These are phyloP conservation scores for Sebastes reedi DNA, from an alignment of 2,797 vertebrate genomes.

Conservation along the genomic window DNA sequence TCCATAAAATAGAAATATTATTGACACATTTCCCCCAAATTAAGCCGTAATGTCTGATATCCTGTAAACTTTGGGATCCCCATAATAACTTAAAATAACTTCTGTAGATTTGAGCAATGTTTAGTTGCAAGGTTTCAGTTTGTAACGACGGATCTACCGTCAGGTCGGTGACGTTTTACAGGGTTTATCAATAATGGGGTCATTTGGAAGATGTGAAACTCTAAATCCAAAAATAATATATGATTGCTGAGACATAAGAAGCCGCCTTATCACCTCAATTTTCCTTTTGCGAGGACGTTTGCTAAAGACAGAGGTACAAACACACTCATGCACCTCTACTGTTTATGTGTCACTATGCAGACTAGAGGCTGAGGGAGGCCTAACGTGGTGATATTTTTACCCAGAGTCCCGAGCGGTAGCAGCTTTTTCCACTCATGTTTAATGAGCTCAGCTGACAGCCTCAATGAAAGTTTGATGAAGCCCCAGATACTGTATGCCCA, in stretches of 20 bases:
- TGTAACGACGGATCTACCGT: not conserved
- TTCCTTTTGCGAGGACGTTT: not conserved
- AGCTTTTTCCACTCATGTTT: slow-evolving; percentile 60
- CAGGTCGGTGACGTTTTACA: not conserved
- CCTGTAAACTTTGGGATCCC: not conserved
- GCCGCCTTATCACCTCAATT: not conserved
- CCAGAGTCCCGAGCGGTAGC: slow-evolving; percentile 48
- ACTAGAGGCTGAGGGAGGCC: slow-evolving; percentile 7
- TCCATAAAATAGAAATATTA: not conserved
- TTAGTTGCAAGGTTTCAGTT: not conserved
- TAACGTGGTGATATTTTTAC: slow-evolving; percentile 37
- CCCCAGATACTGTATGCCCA: slow-evolving; percentile 28
- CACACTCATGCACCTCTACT: not conserved
- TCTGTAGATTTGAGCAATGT: not conserved
- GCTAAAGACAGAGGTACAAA: not conserved
- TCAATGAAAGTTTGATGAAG: slow-evolving; percentile 71
- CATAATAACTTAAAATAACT: accelerated
- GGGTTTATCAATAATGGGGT: not conserved
- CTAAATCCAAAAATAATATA: not conserved
- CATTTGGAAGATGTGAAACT: not conserved
- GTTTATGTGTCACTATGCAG: slow-evolving; percentile 42
- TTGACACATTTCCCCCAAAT: not conserved
- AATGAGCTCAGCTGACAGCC: slow-evolving; percentile 60
- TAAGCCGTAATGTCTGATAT: too few relatives aligned
- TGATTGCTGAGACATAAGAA: not conserved